Base-by-base conservation (phyloP, 2,113 vertebrate genomes). In the Paracanthobrama guichenoti region DNA sequence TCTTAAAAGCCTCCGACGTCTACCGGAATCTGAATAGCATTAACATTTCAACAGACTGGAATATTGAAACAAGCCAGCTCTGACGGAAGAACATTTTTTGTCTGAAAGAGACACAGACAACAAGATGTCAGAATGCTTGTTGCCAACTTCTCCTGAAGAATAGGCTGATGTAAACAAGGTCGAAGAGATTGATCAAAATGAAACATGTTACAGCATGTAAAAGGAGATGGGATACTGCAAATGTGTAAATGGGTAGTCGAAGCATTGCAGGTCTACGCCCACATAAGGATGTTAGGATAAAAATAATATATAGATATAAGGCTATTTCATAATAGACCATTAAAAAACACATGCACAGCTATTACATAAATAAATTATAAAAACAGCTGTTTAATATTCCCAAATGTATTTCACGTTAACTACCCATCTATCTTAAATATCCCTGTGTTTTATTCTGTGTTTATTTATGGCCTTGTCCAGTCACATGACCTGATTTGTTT, bases 21-120 rank as follows among this genome's bases (percentile, higher is more conserved):
- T 69, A 82, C 64, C 12, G 48, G 48, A 82, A 71, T 82, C 80
- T 82, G 64, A 82, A 82, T 82, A 71, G 80, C 46, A 82, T 82
- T 82, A 82, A 35, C 80, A 82, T 82, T 82, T 82, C 28, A 82
- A 82, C 80, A 82, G 64, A 82, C 66, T 71, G 80, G 64, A 55
- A 82, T 55, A 82, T 50, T 67, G 44, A 50, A 80, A 80, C 79
- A 67, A 80, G 79, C 44, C 79, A 80, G 42, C 62, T 28, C 60
- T 67, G 80, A 71, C 44, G 11, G 50, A 72, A 82, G 50, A 82
- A 72, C 28, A 71, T 11, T 53, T 71, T 82, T 14, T 39, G 48
- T 35, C 46, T 42, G 46, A 42, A 57, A 53, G 48, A 82, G 26
- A 72, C 10, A 9, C 12, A 14, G 12, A 31, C 48, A 57, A 57